phyloP scores from a whole-genome alignment of 2,113 vertebrate species.

The Phainopepla nitens region DNA sequence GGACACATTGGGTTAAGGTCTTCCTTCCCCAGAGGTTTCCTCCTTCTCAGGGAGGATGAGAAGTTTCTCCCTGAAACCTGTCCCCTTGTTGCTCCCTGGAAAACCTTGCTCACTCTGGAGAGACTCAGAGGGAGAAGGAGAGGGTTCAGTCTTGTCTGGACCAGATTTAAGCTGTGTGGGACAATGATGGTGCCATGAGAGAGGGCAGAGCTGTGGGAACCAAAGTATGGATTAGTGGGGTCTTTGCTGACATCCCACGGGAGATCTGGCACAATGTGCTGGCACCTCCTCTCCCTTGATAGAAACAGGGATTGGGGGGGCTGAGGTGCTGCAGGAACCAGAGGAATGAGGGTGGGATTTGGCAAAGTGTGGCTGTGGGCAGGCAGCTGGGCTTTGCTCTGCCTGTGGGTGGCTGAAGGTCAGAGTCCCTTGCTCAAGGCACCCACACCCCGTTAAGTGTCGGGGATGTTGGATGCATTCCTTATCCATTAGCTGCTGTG shows the following conservation, averaged over 20 bases:
- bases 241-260: background rate
- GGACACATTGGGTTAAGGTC: background rate
- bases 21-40: background rate
- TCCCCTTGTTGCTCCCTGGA: background rate
- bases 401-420: background rate
- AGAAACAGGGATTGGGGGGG: background rate
- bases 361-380: fast-evolving
- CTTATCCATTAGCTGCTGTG: background rate
- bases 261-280: background rate
- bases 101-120: background rate
- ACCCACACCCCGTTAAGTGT: background rate
- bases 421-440: fast-evolving
- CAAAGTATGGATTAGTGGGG: background rate
- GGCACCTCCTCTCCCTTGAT: background rate
- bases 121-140: background rate
- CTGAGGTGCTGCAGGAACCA: background rate
- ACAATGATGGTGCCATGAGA: background rate
- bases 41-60: background rate
- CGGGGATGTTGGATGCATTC: background rate
- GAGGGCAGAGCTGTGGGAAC: background rate
- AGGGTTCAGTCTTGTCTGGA: background rate
- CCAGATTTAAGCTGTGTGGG: background rate
- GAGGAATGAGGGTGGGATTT: background rate
- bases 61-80: background rate
- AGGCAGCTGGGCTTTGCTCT: background rate